A percentile compares a stretch with the other conserved stretches of the same genome.
Conservation (phyloP, 2,113 vertebrate species). For the Mesoclemmys tuberculata region DNA sequence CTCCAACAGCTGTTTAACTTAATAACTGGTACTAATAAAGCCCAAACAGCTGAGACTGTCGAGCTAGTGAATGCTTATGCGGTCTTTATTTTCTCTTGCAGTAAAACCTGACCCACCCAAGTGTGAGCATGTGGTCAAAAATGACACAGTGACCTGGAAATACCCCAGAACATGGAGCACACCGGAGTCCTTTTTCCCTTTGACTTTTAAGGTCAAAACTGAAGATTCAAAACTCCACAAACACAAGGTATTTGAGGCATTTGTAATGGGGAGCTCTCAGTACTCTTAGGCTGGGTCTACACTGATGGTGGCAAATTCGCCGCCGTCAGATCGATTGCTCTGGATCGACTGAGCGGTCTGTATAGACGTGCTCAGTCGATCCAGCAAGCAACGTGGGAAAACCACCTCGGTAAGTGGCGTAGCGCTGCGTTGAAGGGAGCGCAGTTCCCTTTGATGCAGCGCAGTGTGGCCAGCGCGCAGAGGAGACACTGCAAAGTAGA, state of each 20-base stretch:
- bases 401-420: too few species aligned
- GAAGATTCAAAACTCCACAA: not conserved
- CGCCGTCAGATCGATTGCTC: too few species aligned
- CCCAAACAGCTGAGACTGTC: accelerated
- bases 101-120: slow-evolving; percentile 78
- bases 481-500: too few species aligned
- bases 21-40: not conserved
- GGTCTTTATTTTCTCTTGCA: slow-evolving; percentile 51
- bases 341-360: too few species aligned
- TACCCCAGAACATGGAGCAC: slow-evolving; percentile 80
- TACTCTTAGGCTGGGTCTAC: too few species aligned
- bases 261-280: not conserved
- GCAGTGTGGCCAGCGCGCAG: too few species aligned
- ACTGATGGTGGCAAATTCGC: too few species aligned
- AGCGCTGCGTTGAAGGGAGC: too few species aligned
- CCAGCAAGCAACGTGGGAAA: too few species aligned
- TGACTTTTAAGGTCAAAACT: slow-evolving; percentile 73
- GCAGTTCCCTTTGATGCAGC: too few species aligned
- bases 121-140: slow-evolving; percentile 49
- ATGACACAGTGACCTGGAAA: slow-evolving; percentile 75
- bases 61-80: not conserved
- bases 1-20: not conserved
- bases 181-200: slow-evolving; percentile 78
- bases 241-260: not conserved
- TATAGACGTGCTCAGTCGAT: too few species aligned